Conservation (phyloP, 2,113 vertebrate species). For the Laterallus jamaicensis region DNA sequence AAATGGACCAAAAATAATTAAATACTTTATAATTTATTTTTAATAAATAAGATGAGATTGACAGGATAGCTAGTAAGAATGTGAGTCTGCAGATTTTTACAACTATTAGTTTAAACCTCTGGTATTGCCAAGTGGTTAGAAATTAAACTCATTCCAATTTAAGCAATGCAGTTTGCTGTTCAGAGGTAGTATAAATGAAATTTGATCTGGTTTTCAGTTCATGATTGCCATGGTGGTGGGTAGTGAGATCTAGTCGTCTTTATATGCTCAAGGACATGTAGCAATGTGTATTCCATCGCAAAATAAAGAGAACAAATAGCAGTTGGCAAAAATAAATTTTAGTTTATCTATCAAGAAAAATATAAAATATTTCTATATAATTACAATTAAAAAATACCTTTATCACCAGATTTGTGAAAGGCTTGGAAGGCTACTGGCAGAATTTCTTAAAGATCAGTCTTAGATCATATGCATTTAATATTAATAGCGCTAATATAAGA, state of each 20-base stretch:
- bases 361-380: background rate
- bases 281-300: background rate
- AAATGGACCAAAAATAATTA: background rate
- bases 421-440: background rate
- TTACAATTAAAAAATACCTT: background rate
- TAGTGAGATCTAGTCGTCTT: background rate
- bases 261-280: background rate
- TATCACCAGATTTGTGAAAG: background rate
- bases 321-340: background rate
- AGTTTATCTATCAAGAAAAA: background rate
- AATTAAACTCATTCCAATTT: background rate
- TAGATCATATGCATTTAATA: background rate
- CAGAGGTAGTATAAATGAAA: background rate
- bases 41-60: background rate
- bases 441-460: background rate
- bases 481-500: background rate
- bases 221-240: background rate
- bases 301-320: background rate
- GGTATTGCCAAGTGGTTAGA: background rate
- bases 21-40: background rate
- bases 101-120: background rate
- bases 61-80: background rate
- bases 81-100: background rate
- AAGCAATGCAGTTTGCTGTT: background rate
- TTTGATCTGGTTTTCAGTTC: background rate